Evolutionary conservation across 2,797 vertebrate genomes (phyloP), one percentile per base, ranked within the genome.

Genomic region (Diceros bicornis): DNA sequence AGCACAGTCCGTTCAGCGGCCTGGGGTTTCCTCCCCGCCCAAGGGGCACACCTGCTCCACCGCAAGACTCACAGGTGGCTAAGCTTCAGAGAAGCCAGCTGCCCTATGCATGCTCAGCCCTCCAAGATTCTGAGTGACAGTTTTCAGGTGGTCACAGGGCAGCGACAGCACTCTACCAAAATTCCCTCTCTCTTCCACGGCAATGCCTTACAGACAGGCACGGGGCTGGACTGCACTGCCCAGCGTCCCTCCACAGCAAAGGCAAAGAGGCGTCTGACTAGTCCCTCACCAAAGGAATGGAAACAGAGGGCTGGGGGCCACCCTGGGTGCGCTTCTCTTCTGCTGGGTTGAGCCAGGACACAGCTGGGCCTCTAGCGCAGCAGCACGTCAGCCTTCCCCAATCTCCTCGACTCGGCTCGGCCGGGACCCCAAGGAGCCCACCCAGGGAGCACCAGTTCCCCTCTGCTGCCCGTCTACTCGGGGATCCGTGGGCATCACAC

Each of bases 121-220:
- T 25, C 66, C 1, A 7, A 41, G 69, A 13, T 6, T 9, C 66
- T 18, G 17, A 17, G 61, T 0, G 2, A 29, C 20, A 14, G 21
- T 2, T 1, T n/a, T 4, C 34, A 79, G 21, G 41, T 0, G 17
- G 10, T 29, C 25, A 0, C 0, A 4, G 1, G 44, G 32, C 9
- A 25, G 55, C 64, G 44, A 17, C 0, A 57, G 34, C 7, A 9
- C 37, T 47, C 23, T 34, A 18, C 20, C 21, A 20, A 29, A 5
- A 27, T 12, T 14, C 6, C 11, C 18, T 66, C 74, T 34, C 23
- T 21, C 78, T 52, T 61, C 23, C 77, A 61, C 0, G 21, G 23
- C 17, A 32, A 68, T 0, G 6, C 34, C 66, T 7, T 1, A 7
- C 0, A 18, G 57, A 6, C 8, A 1, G 47, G 41, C 17, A 4